Evolutionary conservation across 2,888 invertebrate genomes (phyloP), one percentile per base, ranked within the genome.

Genomic region (Ommatoiulus sabulosus): DNA sequence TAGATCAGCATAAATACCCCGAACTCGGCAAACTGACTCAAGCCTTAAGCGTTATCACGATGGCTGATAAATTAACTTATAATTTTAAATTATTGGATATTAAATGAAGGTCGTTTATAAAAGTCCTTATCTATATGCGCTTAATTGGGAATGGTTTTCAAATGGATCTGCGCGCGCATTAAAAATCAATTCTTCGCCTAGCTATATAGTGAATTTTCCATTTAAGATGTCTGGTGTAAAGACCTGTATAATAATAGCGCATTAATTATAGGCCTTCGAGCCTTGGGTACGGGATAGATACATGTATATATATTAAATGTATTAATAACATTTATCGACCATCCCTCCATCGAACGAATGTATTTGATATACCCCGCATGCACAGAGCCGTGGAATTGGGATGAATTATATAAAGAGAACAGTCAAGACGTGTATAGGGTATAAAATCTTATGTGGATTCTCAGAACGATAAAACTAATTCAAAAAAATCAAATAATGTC

Each of bases 291-390:
- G 72, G 24, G 24, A 72, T 24, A 24, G 10, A 35, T 52, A n/a
- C 20, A 24, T 72, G 24, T 35, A 35, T 52, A n/a, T 63, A 24
- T 72, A 72, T 72, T 72, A 72, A 72, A 72, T 24, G 72, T 72
- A 72, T 72, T 72, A 72, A 72, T 72, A 72, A 72, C 72, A 72
- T 72, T 72, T 72, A 72, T 72, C 72, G 72, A 72, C 72, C 72
- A 72, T 72, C 72, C 72, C 10, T 52, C 17, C 52, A 52, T 52
- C 15, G 52, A 52, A 52, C 15, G 5, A 10, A 24, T 24, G 72
- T 24, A 72, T 72, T 72, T 24, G 72, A 24, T 24, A 72, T 24
- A 72, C 72, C 3, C 10, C 15, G 17, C 17, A 52, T 52, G 15
- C 15, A 52, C 15, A 8, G 10, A 24, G n/a, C 24, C 10, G 24